phyloP scores from a whole-genome alignment of 2,888 invertebrate species.

The Cryptus armator region DNA sequence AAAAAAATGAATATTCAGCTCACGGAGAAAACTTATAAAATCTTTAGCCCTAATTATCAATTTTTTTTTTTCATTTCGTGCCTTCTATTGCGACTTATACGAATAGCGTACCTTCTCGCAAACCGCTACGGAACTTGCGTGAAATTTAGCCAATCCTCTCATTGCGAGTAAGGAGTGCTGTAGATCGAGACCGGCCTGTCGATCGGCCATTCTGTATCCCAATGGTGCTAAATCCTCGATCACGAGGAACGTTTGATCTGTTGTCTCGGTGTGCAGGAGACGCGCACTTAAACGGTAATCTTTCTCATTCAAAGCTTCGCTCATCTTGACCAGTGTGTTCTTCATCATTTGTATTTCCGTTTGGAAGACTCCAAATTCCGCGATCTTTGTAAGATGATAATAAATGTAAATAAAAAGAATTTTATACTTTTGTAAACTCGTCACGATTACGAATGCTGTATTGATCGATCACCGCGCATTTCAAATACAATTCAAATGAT shows the following conservation, averaged over 20 bases:
- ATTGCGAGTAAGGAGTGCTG: slow-evolving; percentile 85
- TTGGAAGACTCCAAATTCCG: slow-evolving; percentile 70
- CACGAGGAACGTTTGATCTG: slow-evolving; percentile 82
- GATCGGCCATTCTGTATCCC: slow-evolving; percentile 86
- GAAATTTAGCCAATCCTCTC: slow-evolving; percentile 86
- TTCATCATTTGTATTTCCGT: slow-evolving; percentile 81
- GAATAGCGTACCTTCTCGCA: slow-evolving; percentile 84
- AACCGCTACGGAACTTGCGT: slow-evolving; percentile 86
- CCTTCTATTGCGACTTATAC: too few relatives aligned
- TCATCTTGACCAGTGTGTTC: slow-evolving; percentile 78
- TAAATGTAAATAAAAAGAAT: too few relatives aligned
- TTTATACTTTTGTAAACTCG: too few relatives aligned
- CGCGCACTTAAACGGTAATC: slow-evolving; percentile 76
- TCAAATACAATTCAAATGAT: too few relatives aligned
- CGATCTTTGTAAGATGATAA: too few relatives aligned
- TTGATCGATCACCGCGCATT: too few relatives aligned
- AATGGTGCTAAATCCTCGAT: slow-evolving; percentile 87
- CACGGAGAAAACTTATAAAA: too few relatives aligned
- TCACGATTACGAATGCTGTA: too few relatives aligned
- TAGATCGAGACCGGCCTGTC: slow-evolving; percentile 80
- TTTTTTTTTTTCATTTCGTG: too few relatives aligned
- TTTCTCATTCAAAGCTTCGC: slow-evolving; percentile 70
- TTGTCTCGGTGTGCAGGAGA: slow-evolving; percentile 78
- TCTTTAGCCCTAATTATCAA: too few relatives aligned
- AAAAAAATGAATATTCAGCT: too few relatives aligned